Percentiles rank a stretch among this genome's conserved stretches.
phyloP scores from a whole-genome alignment of 2,113 vertebrate species.

The Mormoops blainvillei region DNA sequence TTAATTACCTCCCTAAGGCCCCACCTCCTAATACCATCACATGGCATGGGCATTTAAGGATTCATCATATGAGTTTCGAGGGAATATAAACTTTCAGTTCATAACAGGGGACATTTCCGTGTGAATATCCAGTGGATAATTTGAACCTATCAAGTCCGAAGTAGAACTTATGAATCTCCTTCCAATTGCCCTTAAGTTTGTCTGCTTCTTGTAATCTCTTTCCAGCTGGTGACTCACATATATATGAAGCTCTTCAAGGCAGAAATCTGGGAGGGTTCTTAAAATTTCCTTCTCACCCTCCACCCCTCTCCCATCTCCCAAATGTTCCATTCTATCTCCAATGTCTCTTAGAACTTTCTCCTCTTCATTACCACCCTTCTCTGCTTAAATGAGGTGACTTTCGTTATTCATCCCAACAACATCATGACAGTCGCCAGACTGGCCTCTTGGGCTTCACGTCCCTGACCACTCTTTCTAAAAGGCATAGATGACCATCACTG shows the following conservation, averaged over 20 bases:
- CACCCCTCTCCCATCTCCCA: neutral
- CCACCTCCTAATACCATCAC: neutral
- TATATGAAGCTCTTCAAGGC: neutral
- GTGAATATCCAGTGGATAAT: neutral
- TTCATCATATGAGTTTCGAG: neutral
- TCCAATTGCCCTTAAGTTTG: neutral
- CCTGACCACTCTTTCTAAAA: neutral
- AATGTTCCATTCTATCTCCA: neutral
- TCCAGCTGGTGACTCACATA: neutral
- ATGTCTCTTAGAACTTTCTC: neutral
- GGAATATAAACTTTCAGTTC: neutral
- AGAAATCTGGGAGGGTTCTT: neutral
- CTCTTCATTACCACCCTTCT: neutral
- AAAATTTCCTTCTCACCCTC: neutral
- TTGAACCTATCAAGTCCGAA: neutral
- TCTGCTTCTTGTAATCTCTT: neutral
- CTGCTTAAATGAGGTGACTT: neutral
- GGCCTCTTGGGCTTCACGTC: neutral
- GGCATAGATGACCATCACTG: neutral
- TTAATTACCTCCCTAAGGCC: neutral
- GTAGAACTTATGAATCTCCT: neutral
- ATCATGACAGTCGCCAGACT: neutral
- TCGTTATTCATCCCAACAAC: neutral
- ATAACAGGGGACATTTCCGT: neutral
- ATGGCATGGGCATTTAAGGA: too few relatives aligned